These are phyloP conservation scores for Sebastes glaucus DNA, from an alignment of 2,797 vertebrate genomes.

Conservation along the genomic window DNA sequence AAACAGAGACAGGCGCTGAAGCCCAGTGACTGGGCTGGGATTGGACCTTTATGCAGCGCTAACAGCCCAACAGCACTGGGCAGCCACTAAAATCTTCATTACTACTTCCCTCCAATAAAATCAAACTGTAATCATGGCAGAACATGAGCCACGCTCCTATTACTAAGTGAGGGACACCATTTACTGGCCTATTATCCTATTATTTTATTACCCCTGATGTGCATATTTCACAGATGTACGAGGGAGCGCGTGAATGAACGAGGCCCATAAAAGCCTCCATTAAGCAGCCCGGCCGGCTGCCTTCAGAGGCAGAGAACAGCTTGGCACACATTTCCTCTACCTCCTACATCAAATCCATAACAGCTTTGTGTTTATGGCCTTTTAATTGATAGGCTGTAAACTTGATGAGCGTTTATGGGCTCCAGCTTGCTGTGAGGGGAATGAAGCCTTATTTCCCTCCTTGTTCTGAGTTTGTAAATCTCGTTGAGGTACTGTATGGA, in stretches of 20 bases:
- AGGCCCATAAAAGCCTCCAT: slow-evolving; percentile 64
- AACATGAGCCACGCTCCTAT: neutral
- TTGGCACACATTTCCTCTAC: slow-evolving; percentile 37
- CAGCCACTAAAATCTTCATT: neutral
- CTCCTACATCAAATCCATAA: slow-evolving; percentile 49
- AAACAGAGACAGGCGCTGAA: slow-evolving; percentile 26
- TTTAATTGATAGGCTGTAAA: slow-evolving; percentile 80
- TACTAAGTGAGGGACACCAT: neutral
- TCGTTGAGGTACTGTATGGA: neutral
- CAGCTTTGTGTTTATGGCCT: slow-evolving; percentile 71
- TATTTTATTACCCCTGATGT: slow-evolving; percentile 29
- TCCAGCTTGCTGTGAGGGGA: slow-evolving; percentile 42
- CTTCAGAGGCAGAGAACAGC: slow-evolving; percentile 56
- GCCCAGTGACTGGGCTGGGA: neutral
- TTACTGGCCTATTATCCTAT: slow-evolving; percentile 6
- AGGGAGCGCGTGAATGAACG: slow-evolving; percentile 34
- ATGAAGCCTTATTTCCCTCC: slow-evolving; percentile 1
- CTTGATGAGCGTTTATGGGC: slow-evolving; percentile 68
- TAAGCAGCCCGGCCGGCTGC: slow-evolving; percentile 47
- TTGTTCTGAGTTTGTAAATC: slow-evolving; percentile 7
- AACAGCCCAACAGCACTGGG: neutral
- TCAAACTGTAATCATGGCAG: neutral
- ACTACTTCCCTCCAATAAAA: neutral
- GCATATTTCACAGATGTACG: slow-evolving; percentile 50
- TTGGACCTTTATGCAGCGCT: neutral